phyloP scores from a whole-genome alignment of 2,797 vertebrate genomes.

The Chelon auratus region DNA sequence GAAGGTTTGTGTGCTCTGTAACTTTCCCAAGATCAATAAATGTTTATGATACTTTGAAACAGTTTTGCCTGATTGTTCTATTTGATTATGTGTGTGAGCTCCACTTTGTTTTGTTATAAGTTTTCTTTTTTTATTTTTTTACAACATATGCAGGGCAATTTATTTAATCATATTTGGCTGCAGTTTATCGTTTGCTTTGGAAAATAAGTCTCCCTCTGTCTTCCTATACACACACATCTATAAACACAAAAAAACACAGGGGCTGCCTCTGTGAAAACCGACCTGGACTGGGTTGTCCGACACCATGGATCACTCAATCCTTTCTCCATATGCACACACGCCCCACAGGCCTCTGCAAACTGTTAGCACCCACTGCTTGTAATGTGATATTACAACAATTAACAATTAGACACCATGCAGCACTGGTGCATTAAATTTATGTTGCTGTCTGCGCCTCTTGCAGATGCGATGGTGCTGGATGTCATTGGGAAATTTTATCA shows the following conservation, averaged over 20 bases:
- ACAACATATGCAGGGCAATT: constrained; percentile 1
- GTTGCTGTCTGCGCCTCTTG: constrained; percentile 67
- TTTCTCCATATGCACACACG: constrained; percentile 20
- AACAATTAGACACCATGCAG: constrained; percentile 71
- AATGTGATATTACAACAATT: constrained; percentile 82
- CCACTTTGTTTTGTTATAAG: constrained; percentile 20
- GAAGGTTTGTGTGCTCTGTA: background rate
- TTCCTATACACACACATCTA: background rate
- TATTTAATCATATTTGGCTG: constrained; percentile 6
- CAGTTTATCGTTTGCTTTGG: constrained; percentile 13
- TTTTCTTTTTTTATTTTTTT: constrained; percentile 1
- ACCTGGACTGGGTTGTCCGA: constrained; percentile 45
- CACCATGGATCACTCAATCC: constrained; percentile 60
- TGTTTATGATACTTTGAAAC: constrained; percentile 40
- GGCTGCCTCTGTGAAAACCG: constrained; percentile 44
- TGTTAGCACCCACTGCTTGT: constrained; percentile 59
- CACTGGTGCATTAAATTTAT: constrained; percentile 67
- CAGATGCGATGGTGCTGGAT: constrained; percentile 70
- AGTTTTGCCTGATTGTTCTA: constrained; percentile 2
- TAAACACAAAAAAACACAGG: background rate
- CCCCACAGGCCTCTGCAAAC: constrained; percentile 49
- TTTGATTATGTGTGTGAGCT: constrained; percentile 23
- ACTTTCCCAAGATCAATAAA: constrained; percentile 32
- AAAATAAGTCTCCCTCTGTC: background rate
- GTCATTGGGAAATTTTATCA: constrained; percentile 80